These are phyloP conservation scores for Chaetorhynchus papuensis DNA, from an alignment of 2,113 vertebrate species.

Conservation along the genomic window DNA sequence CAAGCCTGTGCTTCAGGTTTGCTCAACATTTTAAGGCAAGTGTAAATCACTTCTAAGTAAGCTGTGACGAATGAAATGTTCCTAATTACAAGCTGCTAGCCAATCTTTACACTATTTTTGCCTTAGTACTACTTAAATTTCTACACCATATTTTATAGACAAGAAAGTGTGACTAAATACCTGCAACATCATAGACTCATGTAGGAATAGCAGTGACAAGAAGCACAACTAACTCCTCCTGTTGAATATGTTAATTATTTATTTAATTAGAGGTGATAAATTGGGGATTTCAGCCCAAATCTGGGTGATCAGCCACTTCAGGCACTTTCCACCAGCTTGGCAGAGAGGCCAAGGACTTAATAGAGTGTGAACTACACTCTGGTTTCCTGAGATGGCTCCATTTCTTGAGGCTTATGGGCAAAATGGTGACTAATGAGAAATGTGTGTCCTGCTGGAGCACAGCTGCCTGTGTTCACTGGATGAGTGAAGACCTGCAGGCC, in stretches of 20 bases:
- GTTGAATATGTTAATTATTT: neutral
- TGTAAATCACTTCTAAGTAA: conserved; percentile 61
- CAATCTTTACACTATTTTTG: conserved; percentile 48
- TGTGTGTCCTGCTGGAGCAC: neutral
- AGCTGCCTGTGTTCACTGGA: neutral
- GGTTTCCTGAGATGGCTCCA: neutral
- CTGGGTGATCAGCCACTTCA: neutral
- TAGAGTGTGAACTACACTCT: neutral
- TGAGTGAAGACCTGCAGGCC: neutral
- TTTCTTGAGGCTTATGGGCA: neutral
- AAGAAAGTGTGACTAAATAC: conserved; percentile 13
- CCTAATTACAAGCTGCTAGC: conserved; percentile 59
- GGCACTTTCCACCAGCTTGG: neutral
- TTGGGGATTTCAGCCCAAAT: neutral
- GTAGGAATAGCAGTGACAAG: neutral
- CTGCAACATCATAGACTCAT: neutral
- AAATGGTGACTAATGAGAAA: neutral
- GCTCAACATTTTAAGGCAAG: conserved; percentile 30
- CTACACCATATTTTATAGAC: conserved; percentile 16
- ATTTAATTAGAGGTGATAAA: neutral
- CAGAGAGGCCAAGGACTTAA: neutral
- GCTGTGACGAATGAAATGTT: conserved; percentile 33
- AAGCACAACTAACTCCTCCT: neutral
- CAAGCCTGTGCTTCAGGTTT: neutral
- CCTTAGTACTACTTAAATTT: conserved; percentile 47